Conservation (phyloP, 2,797 vertebrate genomes). For the Emys orbicularis region DNA sequence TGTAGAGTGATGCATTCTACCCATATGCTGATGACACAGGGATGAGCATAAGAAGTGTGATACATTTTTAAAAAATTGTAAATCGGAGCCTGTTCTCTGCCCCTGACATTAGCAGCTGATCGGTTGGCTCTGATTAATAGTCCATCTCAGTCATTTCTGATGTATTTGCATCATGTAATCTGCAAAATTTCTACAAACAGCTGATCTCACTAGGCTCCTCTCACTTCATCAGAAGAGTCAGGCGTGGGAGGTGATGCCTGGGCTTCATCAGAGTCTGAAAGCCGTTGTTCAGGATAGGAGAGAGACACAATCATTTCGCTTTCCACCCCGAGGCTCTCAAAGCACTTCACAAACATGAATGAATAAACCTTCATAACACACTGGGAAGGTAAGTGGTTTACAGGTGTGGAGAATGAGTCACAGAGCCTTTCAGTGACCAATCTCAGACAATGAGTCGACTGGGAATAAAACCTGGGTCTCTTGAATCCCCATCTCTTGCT, state of each 20-base stretch:
- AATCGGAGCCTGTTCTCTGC: neutral
- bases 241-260: neutral
- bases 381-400: neutral
- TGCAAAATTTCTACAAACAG: fast-evolving
- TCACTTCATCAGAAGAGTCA: neutral
- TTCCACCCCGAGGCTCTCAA: fast-evolving
- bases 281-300: fast-evolving
- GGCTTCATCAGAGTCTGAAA: neutral
- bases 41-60: neutral
- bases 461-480: neutral
- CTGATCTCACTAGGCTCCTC: neutral
- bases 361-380: neutral
- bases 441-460: fast-evolving
- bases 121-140: neutral
- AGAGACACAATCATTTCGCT: neutral
- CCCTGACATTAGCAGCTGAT: neutral
- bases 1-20: neutral
- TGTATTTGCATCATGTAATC: fast-evolving
- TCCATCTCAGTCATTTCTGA: neutral
- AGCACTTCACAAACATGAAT: neutral
- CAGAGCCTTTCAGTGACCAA: neutral
- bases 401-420: neutral
- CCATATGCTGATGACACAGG: neutral
- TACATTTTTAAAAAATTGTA: neutral
- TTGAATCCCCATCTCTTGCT: neutral